These are phyloP conservation scores for Camelus bactrianus DNA, from an alignment of 2,113 vertebrate species.

Conservation along the genomic window DNA sequence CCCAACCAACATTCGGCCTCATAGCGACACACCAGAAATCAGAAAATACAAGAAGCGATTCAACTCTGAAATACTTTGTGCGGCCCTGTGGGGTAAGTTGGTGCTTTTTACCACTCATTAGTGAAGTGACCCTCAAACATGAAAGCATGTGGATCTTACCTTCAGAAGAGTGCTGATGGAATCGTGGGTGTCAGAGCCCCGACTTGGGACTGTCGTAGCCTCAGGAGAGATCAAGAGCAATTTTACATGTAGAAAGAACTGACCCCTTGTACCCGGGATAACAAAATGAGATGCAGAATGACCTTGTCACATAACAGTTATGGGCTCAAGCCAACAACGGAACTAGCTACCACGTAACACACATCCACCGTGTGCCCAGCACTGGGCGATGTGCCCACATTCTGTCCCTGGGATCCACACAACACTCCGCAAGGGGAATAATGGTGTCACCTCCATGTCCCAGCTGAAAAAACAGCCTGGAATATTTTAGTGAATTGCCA, in stretches of 20 bases:
- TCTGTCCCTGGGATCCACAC: background rate
- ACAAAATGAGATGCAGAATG: background rate
- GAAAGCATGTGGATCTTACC: background rate
- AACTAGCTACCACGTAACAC: background rate
- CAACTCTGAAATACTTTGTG: constrained; percentile 99
- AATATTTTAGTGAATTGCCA: background rate
- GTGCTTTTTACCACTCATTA: background rate
- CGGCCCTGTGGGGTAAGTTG: constrained; percentile 96
- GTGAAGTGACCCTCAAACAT: background rate
- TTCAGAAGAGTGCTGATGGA: background rate
- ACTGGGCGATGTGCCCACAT: background rate
- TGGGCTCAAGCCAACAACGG: background rate
- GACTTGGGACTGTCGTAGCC: background rate
- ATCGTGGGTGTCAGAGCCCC: background rate
- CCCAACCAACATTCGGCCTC: constrained; percentile 98
- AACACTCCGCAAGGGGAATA: background rate
- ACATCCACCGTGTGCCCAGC: background rate
- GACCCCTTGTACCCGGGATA: background rate
- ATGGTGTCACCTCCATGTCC: background rate
- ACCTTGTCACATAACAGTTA: background rate
- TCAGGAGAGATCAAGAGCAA: background rate
- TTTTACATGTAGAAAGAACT: background rate
- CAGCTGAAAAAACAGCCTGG: background rate
- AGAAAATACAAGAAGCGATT: constrained; percentile 99
- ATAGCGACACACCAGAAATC: constrained; percentile 99